Base-by-base conservation (phyloP, 2,888 invertebrate species). In the Cerastis rubricosa region DNA sequence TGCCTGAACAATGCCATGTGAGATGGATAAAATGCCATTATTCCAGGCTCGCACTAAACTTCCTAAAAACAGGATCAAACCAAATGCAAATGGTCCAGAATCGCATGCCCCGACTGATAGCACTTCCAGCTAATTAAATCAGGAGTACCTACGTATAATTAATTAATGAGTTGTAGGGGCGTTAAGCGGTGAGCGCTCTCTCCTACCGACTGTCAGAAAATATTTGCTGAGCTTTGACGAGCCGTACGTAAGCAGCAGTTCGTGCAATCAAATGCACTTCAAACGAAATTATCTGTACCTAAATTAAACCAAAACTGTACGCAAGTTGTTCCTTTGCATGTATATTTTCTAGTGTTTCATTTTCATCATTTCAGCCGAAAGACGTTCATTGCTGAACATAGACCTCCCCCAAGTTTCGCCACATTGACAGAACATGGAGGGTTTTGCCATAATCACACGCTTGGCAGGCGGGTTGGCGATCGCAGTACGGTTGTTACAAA, bases 221-320 rank as follows among this genome's bases (percentile, higher is more conserved):
- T 93, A 92, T 93, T 91, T 92, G 91, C 88, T 88, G 89, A 92
- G 89, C 90, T 90, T 91, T 91, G 90, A 90, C 85, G 89, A 89
- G 84, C 80, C 74, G 87, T 70, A 78, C 79, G 40, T 71, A 51
- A 65, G 69, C 61, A 54, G 65, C 22, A 66, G 70, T 80, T 83
- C 81, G 85, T 78, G 85, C 83, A 88, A 89, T 85, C 82, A 88
- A 89, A 90, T 87, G 88, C 81, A 85, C 85, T 85, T 66, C 83
- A 79, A 87, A 88, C 81, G 81, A 87, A 91, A 89, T 89, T 80
- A 87, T 81, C 71, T 78, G 78, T 66, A 57, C 14, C 57, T 57
- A 76, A 81, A 88, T 86, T 89, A 78, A 83, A 79, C 74, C 84
- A 83, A 77, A 81, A 78, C 75, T 85, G 78, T 74, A 70, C 72